These are phyloP conservation scores for Ormyrus labotus DNA, from an alignment of 2,888 invertebrate species.

Conservation along the genomic window DNA sequence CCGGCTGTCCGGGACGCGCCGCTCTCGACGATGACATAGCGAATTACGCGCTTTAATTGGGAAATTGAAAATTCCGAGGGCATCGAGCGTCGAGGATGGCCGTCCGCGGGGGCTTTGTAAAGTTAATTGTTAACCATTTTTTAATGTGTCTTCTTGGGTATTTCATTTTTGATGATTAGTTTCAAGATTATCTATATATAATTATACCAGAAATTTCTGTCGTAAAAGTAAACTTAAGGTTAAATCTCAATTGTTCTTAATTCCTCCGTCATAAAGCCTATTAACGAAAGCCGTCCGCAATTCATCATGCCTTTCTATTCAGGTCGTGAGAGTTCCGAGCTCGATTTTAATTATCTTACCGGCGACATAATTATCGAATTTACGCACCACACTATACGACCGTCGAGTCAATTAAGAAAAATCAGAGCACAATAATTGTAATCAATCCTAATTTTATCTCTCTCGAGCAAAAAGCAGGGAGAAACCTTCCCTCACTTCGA, in stretches of 20 bases:
- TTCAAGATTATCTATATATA: no score
- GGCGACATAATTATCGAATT: conserved; percentile 16
- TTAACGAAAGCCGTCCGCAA: no score
- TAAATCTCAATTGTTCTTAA: no score
- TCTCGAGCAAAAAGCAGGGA: conserved; percentile 2
- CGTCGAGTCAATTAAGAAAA: conserved; percentile 36
- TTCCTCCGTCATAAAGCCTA: no score
- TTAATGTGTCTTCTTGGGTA: no score
- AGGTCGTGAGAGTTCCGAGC: background rate
- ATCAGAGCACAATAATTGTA: conserved; percentile 20
- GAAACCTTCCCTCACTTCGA: background rate
- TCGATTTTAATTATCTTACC: background rate
- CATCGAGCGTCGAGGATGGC: no score
- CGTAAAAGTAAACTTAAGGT: no score
- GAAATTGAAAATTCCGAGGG: conserved; percentile 1
- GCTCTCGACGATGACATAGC: conserved; percentile 33
- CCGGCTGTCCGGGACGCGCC: conserved; percentile 33
- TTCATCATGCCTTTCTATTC: background rate
- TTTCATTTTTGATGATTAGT: no score
- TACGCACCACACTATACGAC: background rate
- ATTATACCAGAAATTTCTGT: no score
- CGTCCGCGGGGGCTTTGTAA: no score
- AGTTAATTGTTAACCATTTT: no score
- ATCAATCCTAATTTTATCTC: conserved; percentile 49
- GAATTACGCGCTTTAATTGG: conserved; percentile 42